These are phyloP conservation scores for Epirrhoe alternata DNA, from an alignment of 2,888 invertebrate species.

Conservation along the genomic window DNA sequence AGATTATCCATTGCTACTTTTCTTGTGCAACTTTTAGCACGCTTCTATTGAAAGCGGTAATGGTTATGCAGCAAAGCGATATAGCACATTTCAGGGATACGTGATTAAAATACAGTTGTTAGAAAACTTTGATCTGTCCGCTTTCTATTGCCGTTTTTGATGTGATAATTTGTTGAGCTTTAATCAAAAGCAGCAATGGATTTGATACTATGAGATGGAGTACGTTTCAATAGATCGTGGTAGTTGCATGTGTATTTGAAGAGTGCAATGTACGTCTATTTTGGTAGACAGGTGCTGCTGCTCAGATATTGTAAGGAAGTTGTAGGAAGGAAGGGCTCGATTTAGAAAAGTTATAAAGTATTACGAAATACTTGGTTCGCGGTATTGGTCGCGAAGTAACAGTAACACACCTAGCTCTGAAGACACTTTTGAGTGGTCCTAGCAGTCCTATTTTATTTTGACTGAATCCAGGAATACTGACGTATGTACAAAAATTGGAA, in stretches of 20 bases:
- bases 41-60: background rate
- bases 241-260: slow-evolving; percentile 50
- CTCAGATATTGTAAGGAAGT: slow-evolving; percentile 20
- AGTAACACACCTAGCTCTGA: too few species aligned
- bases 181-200: slow-evolving; percentile 37
- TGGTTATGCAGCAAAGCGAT: background rate
- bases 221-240: slow-evolving; percentile 11
- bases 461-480: too few species aligned
- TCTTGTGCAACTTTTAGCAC: background rate
- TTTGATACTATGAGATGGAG: slow-evolving; percentile 4
- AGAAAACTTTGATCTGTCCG: background rate
- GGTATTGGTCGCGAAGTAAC: too few species aligned
- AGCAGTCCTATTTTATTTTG: too few species aligned
- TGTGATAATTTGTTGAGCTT: background rate
- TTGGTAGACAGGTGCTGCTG: slow-evolving; percentile 62
- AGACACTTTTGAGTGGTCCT: too few species aligned
- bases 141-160: slow-evolving; percentile 9
- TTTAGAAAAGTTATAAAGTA: background rate
- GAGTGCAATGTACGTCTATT: slow-evolving; percentile 74
- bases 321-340: slow-evolving; percentile 14
- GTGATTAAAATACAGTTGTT: background rate
- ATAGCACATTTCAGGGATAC: background rate
- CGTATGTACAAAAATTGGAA: too few species aligned
- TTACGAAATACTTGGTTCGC: background rate
- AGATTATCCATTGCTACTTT: background rate